Base-by-base conservation (phyloP, 2,888 invertebrate genomes). In the Napeogenes inachia region DNA sequence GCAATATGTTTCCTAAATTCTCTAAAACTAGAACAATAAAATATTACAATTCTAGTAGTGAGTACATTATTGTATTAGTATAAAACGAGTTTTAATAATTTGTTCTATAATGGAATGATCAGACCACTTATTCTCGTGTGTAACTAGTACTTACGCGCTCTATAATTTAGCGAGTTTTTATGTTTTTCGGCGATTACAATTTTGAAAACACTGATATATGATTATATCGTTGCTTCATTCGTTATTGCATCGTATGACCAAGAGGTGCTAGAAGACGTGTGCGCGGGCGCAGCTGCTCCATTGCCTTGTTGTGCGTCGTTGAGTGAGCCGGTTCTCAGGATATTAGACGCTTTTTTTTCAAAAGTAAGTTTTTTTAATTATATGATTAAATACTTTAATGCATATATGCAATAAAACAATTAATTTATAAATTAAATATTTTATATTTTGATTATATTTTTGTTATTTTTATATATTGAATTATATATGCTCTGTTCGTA, bases 291-390 rank as follows among this genome's bases (percentile, higher is more conserved):
- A 42, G 59, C 45, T 57, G 53, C 56, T 38, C 58, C 71, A 71
- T 70, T 70, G 60, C 66, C 60, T 57, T 60, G 57, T 67, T 64
- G 70, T 64, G 59, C 68, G 67, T 66, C 65, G 69, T 56, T 57
- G 66, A 65, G 68, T 62, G 62, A 61, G 54, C 66, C 60, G 68
- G 58, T 57, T 63, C 30, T 38, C 57, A 54, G 56, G 33, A 45
- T 45, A 38, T 21, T 42, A 32, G 30, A 30, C n/a, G 32, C 59
- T 21, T 35, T 54, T 54, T 5, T 56, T 58, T 59, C 45, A 45
- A 45, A 45, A 21, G 57, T 56, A 30, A 60, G 50, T 60, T 35
- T 35, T 50, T 45, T 57, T 54, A 21, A 21, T 21, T 50, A 21
- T 55, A 56, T 12, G 55, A 8, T 50, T 30, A 50, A 30, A 30